Percentiles rank a stretch among this genome's conserved stretches.
Evolutionary conservation across 2,888 invertebrate species (phyloP).

Genomic region (Scelioninae gen. 2): DNA sequence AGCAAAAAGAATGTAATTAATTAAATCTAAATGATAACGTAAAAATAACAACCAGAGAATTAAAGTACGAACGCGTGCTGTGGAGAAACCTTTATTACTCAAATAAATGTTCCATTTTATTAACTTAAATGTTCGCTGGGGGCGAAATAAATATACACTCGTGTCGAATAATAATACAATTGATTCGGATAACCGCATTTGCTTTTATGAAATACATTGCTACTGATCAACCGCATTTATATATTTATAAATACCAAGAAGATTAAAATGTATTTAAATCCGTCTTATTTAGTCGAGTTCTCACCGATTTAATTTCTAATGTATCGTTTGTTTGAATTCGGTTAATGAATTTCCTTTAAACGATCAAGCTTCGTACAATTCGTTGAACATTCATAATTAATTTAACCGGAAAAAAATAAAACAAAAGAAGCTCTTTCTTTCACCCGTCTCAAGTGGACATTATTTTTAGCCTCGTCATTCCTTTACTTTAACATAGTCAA

Average conservation of each 20-base stretch:
- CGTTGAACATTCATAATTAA: conserved; percentile 1
- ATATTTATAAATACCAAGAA: not conserved
- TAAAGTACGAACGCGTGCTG: not conserved
- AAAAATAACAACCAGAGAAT: no score
- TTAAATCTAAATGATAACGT: not conserved
- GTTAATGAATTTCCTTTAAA: not conserved
- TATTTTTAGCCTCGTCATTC: conserved; percentile 24
- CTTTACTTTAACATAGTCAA: conserved; percentile 21
- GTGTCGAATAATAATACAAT: not conserved
- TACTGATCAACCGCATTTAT: not conserved
- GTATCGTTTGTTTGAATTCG: not conserved
- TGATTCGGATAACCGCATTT: conserved; percentile 1
- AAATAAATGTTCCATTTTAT: not conserved
- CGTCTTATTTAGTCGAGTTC: not conserved
- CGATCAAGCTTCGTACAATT: not conserved
- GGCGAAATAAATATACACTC: conserved; percentile 6
- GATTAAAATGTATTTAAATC: not conserved
- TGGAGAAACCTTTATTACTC: not conserved
- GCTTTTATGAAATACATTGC: not conserved
- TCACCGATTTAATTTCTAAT: no score
- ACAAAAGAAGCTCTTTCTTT: not conserved
- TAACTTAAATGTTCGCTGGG: not conserved
- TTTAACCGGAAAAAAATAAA: not conserved
- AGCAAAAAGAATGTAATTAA: not conserved
- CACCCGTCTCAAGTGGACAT: not conserved